A percentile compares a stretch with the other conserved stretches of the same genome.
Evolutionary conservation across 2,888 invertebrate species (phyloP).

Genomic region (Trichogramma evanescens): DNA sequence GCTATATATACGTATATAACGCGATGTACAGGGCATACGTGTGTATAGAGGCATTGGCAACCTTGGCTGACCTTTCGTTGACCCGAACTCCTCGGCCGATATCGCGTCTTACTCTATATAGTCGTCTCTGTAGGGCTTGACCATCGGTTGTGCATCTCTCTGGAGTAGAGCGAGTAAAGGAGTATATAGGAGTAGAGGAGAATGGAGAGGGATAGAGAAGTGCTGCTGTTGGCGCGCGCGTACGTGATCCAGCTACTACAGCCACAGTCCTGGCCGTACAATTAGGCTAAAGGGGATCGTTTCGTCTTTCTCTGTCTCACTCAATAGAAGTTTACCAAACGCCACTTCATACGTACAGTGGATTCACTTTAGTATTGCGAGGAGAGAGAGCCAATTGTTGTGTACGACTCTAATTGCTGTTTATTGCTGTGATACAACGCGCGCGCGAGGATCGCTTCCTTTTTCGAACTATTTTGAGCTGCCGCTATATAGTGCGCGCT

Average conservation of each 20-base stretch:
- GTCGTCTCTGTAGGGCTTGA: background rate
- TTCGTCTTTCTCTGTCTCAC: background rate
- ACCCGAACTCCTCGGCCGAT: slow-evolving; percentile 11
- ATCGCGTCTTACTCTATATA: background rate
- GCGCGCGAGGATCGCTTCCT: too few relatives aligned
- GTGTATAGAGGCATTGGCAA: background rate
- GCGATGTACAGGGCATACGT: too few relatives aligned
- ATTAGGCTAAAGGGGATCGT: too few relatives aligned
- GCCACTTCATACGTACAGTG: background rate
- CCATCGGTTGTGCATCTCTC: background rate
- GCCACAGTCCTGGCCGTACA: too few relatives aligned
- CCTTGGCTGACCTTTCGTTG: slow-evolving; percentile 20
- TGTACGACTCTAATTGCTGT: slow-evolving; percentile 7
- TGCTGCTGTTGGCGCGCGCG: too few relatives aligned
- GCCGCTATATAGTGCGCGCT: too few relatives aligned
- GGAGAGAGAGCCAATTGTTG: background rate
- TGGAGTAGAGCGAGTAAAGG: too few relatives aligned
- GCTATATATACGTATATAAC: too few relatives aligned
- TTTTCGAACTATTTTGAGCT: too few relatives aligned
- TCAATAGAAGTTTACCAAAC: slow-evolving; percentile 11
- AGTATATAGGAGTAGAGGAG: too few relatives aligned
- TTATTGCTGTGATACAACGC: background rate
- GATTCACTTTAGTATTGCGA: background rate
- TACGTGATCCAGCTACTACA: too few relatives aligned
- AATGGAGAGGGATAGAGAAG: too few relatives aligned